Conservation (phyloP, 2,113 vertebrate species). For the Oostethus manadensis region DNA sequence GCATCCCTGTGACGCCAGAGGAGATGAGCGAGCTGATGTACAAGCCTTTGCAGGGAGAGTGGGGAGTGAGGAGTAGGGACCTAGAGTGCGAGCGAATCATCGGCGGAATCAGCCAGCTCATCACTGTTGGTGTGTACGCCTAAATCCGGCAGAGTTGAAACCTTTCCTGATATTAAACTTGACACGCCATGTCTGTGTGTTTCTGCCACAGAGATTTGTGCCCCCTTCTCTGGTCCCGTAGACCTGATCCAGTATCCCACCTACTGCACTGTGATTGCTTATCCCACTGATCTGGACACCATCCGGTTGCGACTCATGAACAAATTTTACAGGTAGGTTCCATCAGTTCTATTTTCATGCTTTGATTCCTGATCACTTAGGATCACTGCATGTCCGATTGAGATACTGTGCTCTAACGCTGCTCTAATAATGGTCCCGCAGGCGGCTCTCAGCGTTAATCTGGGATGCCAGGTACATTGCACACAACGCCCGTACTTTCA, state of each 20-base stretch:
- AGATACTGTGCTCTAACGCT: not conserved
- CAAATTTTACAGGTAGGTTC: slow-evolving; percentile 89
- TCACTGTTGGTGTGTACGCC: slow-evolving; percentile 78
- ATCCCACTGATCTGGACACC: slow-evolving; percentile 91
- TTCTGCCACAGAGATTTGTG: slow-evolving; percentile 79
- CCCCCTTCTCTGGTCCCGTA: slow-evolving; percentile 88
- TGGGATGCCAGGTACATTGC: slow-evolving; percentile 94
- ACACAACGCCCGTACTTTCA: slow-evolving; percentile 92
- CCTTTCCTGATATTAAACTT: not conserved
- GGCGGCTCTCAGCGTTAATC: slow-evolving; percentile 87
- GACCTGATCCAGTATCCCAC: slow-evolving; percentile 88
- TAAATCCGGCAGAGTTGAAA: no score
- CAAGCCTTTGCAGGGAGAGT: slow-evolving; percentile 84
- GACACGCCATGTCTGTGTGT: slow-evolving; percentile 6
- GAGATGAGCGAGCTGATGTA: slow-evolving; percentile 90
- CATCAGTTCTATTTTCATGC: not conserved
- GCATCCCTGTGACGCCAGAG: slow-evolving; percentile 84
- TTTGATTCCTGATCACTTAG: not conserved
- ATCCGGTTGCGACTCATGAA: slow-evolving; percentile 84
- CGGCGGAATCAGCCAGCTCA: slow-evolving; percentile 83
- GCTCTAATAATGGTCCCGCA: slow-evolving; percentile 50
- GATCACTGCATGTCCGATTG: not conserved
- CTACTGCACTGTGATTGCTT: slow-evolving; percentile 90
- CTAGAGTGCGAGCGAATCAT: slow-evolving; percentile 86
- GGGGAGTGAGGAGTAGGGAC: slow-evolving; percentile 82